These are phyloP conservation scores for Lordiphosa andalusiaca DNA, from an alignment of 2,888 invertebrate genomes.

Conservation along the genomic window DNA sequence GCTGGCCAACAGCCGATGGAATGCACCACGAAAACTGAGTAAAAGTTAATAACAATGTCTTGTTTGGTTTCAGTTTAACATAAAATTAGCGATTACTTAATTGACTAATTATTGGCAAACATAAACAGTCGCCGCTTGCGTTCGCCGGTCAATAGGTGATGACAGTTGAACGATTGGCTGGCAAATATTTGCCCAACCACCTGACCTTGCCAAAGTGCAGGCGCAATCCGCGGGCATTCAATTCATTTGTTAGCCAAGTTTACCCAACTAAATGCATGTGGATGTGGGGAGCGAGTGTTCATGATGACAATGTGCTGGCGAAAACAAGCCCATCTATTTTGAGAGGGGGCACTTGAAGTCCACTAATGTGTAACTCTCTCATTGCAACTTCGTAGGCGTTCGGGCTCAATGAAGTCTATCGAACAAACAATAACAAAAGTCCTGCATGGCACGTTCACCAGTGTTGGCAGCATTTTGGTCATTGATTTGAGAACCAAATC, in stretches of 20 bases:
- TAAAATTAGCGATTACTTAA: slow-evolving; percentile 63
- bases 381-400: not conserved
- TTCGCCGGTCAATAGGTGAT: slow-evolving; percentile 16
- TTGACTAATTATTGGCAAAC: slow-evolving; percentile 62
- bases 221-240: slow-evolving; percentile 11
- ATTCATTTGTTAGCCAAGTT: slow-evolving; percentile 32
- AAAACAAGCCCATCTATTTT: not conserved
- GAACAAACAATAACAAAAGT: not conserved
- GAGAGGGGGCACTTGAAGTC: slow-evolving; percentile 20
- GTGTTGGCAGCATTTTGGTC: not conserved
- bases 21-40: slow-evolving; percentile 25
- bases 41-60: slow-evolving; percentile 46
- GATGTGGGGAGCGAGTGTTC: slow-evolving; percentile 10
- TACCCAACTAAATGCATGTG: slow-evolving; percentile 35
- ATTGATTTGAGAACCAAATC: not conserved
- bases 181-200: slow-evolving; percentile 55
- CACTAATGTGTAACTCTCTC: slow-evolving; percentile 18
- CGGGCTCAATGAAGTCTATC: not conserved
- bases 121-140: slow-evolving; percentile 33
- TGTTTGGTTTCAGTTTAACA: slow-evolving; percentile 53
- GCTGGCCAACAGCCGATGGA: slow-evolving; percentile 33
- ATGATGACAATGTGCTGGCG: not conserved
- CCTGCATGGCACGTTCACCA: not conserved
- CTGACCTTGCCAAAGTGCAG: slow-evolving; percentile 61
- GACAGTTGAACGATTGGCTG: slow-evolving; percentile 15